Base-by-base conservation (phyloP, 2,888 invertebrate species). In the Pandemis cinnamomeana region DNA sequence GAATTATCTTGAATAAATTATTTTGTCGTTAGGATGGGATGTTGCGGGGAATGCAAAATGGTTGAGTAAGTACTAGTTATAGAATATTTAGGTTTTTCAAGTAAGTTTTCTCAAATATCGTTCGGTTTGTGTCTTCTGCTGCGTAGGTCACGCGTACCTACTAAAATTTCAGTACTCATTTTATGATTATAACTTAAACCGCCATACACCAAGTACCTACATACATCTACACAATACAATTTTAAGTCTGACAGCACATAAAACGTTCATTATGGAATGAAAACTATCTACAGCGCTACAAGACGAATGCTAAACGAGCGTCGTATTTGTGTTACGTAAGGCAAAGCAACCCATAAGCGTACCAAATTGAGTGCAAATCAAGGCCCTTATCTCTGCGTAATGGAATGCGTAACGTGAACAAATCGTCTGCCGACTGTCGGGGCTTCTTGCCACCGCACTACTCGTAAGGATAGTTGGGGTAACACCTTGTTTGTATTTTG, bases 381-480 rank as follows among this genome's bases (percentile, higher is more conserved):
- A 87, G 88, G 86, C 89, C 89, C 89, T 89, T 90, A 89, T 90
- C 89, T 89, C 84, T 85, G 89, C 83, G 87, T 88, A 90, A 90
- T 90, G 90, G 89, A 89, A 90, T 90, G 89, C 89, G 85, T 88
- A 89, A 88, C 90, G 84, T 86, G 83, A 86, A 89, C 85, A 89
- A 89, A 90, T 89, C 85, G 86, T 80, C 80, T 80, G 78, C 75
- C 71, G 71, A 15, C 58, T 64, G 64, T 27, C 55, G 58, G 58
- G 75, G 75, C 67, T 48, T 81, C 83, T 80, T 80, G 78, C 82
- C 81, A 83, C 80, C 83, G 83, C 85, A 83, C 83, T 83, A 83
- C 82, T 41, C 58, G 11, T 13, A n/a, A 13, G 36, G 41, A 61
- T 58, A 58, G 58, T 58, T 58, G 11, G 58, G 27, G 11, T 58